Conservation (phyloP, 2,888 invertebrate species). For the Netelia inedita region DNA sequence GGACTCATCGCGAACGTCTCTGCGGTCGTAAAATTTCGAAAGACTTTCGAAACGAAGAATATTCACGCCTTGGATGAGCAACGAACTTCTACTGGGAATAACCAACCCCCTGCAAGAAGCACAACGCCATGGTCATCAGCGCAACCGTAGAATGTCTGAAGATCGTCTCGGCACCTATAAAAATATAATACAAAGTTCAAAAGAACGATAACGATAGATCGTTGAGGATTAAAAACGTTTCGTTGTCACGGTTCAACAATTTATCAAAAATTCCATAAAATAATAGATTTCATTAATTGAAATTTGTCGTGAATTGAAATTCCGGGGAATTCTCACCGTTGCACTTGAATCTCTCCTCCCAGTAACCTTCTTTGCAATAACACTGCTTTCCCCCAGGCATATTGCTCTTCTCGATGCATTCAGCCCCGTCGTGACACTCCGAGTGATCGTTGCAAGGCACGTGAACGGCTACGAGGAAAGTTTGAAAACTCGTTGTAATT, state of each 20-base stretch:
- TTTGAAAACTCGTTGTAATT: neutral
- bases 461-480: constrained; percentile 86
- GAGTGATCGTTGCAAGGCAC: constrained; percentile 88
- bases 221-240: neutral
- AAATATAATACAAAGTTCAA: constrained; percentile 18
- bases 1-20: neutral
- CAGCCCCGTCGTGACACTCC: constrained; percentile 89
- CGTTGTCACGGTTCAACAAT: neutral
- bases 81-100: constrained; percentile 50
- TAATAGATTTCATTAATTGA: neutral
- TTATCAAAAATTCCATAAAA: neutral
- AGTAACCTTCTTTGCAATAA: constrained; percentile 86
- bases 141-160: constrained; percentile 52
- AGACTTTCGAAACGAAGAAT: neutral
- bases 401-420: constrained; percentile 85
- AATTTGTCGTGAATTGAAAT: neutral
- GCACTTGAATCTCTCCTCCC: constrained; percentile 88
- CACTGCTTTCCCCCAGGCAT: constrained; percentile 79
- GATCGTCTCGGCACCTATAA: constrained; percentile 55
- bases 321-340: constrained; percentile 86
- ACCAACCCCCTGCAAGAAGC: constrained; percentile 43
- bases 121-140: constrained; percentile 45
- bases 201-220: neutral
- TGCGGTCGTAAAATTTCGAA: neutral
- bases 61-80: neutral